Evolutionary conservation across 2,797 vertebrate species (phyloP), one percentile per base, ranked within the genome.

Genomic region (Champsocephalus gunnari): DNA sequence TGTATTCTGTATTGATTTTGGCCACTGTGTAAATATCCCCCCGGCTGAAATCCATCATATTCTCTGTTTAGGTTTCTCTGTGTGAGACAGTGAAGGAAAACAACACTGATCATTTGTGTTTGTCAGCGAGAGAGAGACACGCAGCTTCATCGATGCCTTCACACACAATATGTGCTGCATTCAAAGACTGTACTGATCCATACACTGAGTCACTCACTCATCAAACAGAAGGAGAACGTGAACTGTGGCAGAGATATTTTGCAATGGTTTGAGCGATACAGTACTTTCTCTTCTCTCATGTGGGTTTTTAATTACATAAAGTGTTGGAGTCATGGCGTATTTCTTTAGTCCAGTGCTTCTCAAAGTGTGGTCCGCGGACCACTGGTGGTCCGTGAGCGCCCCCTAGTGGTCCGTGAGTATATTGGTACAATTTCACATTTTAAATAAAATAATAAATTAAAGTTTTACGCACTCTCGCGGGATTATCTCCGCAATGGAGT

Each of bases 1-100:
- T 74, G 79, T 87, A 73, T 85, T 81, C 60, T 13, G 16, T 73
- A 87, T 88, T 79, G 84, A 90, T 89, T 86, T 57, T 69, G 41
- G 62, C 12, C 24, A 1, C 2, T 28, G 77, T 75, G 79, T 43
- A 82, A 77, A 88, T 79, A 61, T 77, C 34, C 64, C 67, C 21
- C 12, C 34, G 14, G 62, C 81, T 55, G 61, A 75, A 80, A 80
- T 87, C 75, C 66, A 88, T 87, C 82, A 74, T 64, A 11, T 55
- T 79, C 76, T 80, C 54, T 79, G 75, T 81, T 79, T 73, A 72
- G 74, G 67, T 63, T 71, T 77, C 75, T 71, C 44, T 51, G 45
- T 41, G 65, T 76, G 72, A 83, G 69, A 3, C 34, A 21, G 53
- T 12, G 56, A 76, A 32, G 55, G 51, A 74, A 77, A 79, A 68